phyloP scores from a whole-genome alignment of 2,888 invertebrate genomes.

The Thecocarcelia acutangulata region DNA sequence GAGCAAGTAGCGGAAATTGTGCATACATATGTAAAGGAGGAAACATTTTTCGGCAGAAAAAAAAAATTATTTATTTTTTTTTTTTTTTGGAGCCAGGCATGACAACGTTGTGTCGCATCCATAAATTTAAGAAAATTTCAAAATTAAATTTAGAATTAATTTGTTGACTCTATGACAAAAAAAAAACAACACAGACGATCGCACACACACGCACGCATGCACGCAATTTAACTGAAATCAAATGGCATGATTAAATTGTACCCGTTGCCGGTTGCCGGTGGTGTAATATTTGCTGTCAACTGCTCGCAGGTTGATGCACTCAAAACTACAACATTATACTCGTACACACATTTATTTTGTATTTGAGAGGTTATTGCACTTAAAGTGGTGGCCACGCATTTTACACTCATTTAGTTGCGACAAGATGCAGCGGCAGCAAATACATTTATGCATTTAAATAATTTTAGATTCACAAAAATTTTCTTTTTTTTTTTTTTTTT shows the following conservation, averaged over 20 bases:
- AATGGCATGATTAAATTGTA: conserved; percentile 24
- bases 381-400: conserved; percentile 55
- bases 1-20: conserved; percentile 21
- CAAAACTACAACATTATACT: conserved; percentile 43
- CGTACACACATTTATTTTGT: conserved; percentile 15
- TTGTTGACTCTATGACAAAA: background rate
- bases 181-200: conserved; percentile 1
- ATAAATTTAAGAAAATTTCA: conserved; percentile 40
- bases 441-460: conserved; percentile 28
- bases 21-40: background rate
- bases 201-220: conserved; percentile 11
- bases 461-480: conserved; percentile 29
- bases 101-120: conserved; percentile 47
- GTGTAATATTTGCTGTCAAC: conserved; percentile 52
- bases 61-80: no score
- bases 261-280: conserved; percentile 44
- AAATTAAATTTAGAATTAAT: conserved; percentile 61
- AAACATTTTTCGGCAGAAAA: conserved; percentile 6
- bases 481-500: background rate
- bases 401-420: conserved; percentile 36
- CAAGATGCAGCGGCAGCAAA: conserved; percentile 8
- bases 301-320: conserved; percentile 50
- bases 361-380: conserved; percentile 59
- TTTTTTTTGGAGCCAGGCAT: conserved; percentile 51
- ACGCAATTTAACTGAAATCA: background rate